Conservation (phyloP, 2,797 vertebrate genomes). For the Balearica regulorum region DNA sequence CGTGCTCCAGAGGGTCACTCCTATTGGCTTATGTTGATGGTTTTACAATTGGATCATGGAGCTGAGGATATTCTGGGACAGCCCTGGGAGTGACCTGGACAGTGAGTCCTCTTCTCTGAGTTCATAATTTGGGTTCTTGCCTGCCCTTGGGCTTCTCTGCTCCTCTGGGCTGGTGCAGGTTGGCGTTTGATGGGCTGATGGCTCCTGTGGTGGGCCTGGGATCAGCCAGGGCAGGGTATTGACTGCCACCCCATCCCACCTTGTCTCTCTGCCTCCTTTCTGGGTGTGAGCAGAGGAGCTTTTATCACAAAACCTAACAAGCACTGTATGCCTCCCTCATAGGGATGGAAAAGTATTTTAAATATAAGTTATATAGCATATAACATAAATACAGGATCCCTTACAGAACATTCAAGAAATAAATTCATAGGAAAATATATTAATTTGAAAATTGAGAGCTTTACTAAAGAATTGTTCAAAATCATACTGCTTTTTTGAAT, state of each 20-base stretch:
- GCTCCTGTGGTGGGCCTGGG: background rate
- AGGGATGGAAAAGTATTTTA: background rate
- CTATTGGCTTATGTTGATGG: background rate
- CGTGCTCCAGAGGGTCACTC: background rate
- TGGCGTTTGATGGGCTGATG: no score
- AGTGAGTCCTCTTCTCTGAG: background rate
- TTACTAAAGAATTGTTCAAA: background rate
- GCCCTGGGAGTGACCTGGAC: rapidly evolving
- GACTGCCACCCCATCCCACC: no score
- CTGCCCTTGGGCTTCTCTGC: background rate
- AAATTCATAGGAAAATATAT: background rate
- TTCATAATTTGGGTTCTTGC: background rate
- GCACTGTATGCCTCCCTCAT: background rate
- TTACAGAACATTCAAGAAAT: background rate
- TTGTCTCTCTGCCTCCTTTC: background rate
- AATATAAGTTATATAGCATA: background rate
- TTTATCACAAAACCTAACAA: background rate
- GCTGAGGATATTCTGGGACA: background rate
- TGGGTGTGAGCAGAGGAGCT: background rate
- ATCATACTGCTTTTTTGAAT: background rate
- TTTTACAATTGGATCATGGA: background rate
- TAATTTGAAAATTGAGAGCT: background rate
- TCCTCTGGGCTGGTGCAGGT: background rate
- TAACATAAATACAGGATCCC: background rate
- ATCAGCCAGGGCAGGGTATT: background rate